Percentiles rank a stretch among this genome's conserved stretches.
Conservation (phyloP, 2,888 invertebrate genomes). For the Ctenicera cuprea region DNA sequence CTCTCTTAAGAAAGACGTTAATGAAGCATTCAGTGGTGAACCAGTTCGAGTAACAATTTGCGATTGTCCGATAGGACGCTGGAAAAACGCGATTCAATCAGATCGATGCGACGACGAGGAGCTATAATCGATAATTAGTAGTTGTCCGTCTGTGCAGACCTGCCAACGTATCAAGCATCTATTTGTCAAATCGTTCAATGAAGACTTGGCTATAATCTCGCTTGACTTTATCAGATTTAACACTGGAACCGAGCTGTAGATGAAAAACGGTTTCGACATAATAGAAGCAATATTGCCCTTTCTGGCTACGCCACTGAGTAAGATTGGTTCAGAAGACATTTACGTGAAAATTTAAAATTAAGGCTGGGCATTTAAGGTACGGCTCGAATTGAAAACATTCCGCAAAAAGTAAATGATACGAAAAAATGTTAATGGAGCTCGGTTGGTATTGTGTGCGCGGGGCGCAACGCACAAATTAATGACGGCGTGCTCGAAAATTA, state of each 20-base stretch:
- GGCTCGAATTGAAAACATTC: constrained; percentile 24
- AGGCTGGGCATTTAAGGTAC: constrained; percentile 12
- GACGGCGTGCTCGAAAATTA: constrained; percentile 60
- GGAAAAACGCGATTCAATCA: constrained; percentile 21
- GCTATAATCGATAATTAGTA: constrained; percentile 33
- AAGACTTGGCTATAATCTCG: background rate
- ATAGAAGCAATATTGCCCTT: background rate
- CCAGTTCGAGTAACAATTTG: constrained; percentile 13
- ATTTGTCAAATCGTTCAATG: constrained; percentile 19
- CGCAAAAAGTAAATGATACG: constrained; percentile 66
- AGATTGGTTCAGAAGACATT: background rate
- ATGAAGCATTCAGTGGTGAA: constrained; percentile 23
- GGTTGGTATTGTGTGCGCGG: constrained; percentile 59
- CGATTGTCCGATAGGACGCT: constrained; percentile 13
- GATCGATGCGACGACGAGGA: constrained; percentile 15
- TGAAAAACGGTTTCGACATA: too few species aligned
- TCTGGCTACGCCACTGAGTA: background rate
- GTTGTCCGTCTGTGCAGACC: constrained; percentile 15
- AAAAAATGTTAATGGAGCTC: constrained; percentile 69
- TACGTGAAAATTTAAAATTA: constrained; percentile 3
- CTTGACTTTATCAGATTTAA: background rate
- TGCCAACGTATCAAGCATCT: constrained; percentile 26
- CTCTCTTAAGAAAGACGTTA: constrained; percentile 21
- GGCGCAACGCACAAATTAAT: constrained; percentile 64
- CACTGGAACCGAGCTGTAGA: too few species aligned